phyloP scores from a whole-genome alignment of 2,888 invertebrate species.

The Agapostemon virescens region DNA sequence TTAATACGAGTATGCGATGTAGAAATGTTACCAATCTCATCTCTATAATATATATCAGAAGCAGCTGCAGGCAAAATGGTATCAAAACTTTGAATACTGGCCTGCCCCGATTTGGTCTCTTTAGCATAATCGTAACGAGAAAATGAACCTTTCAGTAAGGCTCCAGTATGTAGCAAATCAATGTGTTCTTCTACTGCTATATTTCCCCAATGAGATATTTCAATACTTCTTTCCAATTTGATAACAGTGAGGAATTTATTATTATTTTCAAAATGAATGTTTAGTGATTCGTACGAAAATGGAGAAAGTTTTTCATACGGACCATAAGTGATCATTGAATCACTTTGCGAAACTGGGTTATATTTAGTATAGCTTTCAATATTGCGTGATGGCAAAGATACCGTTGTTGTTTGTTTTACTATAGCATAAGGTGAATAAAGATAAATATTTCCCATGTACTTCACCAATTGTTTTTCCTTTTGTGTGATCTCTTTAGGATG shows the following conservation, averaged over 20 bases:
- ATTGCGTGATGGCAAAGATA: conserved; percentile 88
- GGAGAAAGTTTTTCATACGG: conserved; percentile 89
- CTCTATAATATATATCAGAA: conserved; percentile 97
- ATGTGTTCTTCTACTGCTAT: conserved; percentile 98
- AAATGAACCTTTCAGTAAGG: conserved; percentile 95
- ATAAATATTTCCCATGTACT: conserved; percentile 92
- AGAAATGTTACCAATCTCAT: conserved; percentile 99
- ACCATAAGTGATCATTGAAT: conserved; percentile 93
- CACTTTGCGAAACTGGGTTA: conserved; percentile 90
- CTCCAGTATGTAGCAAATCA: conserved; percentile 95
- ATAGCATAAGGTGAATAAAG: conserved; percentile 92
- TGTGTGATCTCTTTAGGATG: conserved; percentile 95
- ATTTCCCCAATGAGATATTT: conserved; percentile 99
- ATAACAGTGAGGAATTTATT: conserved; percentile 97
- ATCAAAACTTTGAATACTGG: conserved; percentile 95
- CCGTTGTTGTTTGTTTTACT: conserved; percentile 89
- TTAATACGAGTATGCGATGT: conserved; percentile 95
- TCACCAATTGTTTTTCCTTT: conserved; percentile 95
- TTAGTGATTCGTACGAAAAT: conserved; percentile 84
- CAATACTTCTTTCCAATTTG: conserved; percentile 91
- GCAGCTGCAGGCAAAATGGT: conserved; percentile 93
- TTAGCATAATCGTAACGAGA: conserved; percentile 98
- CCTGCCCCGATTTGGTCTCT: conserved; percentile 92
- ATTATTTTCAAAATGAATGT: conserved; percentile 97
- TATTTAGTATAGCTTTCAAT: conserved; percentile 91